Base-by-base conservation (phyloP, 2,797 vertebrate species). In the Rousettus madagascariensis region DNA sequence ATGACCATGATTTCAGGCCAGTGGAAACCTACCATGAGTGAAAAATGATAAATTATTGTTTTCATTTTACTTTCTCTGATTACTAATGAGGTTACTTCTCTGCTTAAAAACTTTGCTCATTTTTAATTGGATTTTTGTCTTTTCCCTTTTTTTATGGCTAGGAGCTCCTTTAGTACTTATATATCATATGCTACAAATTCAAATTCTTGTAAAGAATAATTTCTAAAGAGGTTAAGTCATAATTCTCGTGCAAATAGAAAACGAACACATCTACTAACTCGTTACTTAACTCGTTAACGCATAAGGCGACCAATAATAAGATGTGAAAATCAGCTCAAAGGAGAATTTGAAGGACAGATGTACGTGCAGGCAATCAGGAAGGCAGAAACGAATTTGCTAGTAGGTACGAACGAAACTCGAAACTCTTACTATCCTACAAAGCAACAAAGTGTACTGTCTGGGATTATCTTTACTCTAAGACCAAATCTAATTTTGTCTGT, bases 391-490 rank as follows among this genome's bases (percentile, higher is more conserved):
- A 2, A 6, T 4, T 8, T 26, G 38, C 43, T 5, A 8, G 20
- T 0, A 1, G 49, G 41, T 28, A 0, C 57, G 5, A 28, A 0
- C 57, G 5, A 28, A 41, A 26, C 28, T 7, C 49, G 15, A n/a
- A n/a, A n/a, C n/a, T n/a, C n/a, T 53, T 24, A 4, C 22, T 4
- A 2, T 9, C 6, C 15, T 22, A 1, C 1, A 8, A 86, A 63
- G 49, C 43, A 0, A 9, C 9, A 3, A 36, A 22, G 38, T 8
- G 22, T 4, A 30, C n/a, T 24, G 4, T 13, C 41, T 4, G 30
- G 41, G 8, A n/a, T 28, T 8, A 7, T 38, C 53, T 7, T 30
- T 33, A 3, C 65, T 4, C 5, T 1, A 2, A 20, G 55, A 7
- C n/a, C 19, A 55, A 28, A 11, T 13, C 53, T 43, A 17, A 5